Percentiles rank a stretch among this genome's conserved stretches.
Conservation (phyloP, 1,140 invertebrate species). For the Potamilus streckersoni region DNA sequence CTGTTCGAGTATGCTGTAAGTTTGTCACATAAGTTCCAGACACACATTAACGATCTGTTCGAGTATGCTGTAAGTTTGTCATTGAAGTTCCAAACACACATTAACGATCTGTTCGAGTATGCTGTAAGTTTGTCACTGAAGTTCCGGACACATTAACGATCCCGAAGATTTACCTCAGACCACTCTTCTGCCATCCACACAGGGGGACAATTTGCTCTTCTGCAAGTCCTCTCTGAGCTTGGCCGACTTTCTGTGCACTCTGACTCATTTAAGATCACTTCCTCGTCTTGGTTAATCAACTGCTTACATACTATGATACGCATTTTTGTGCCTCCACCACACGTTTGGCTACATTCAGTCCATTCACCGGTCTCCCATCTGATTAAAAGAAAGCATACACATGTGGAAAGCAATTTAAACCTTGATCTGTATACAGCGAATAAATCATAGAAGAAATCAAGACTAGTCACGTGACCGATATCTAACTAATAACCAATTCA, state of each 20-base stretch:
- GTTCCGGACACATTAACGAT: too few species aligned
- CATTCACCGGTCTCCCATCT: slow-evolving; percentile 58
- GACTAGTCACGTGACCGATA: not conserved
- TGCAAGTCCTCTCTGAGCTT: slow-evolving; percentile 72
- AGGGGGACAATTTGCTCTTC: slow-evolving; percentile 73
- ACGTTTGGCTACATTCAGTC: slow-evolving; percentile 52
- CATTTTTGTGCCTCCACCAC: slow-evolving; percentile 49
- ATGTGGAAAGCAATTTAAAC: not conserved
- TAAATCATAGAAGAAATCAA: not conserved
- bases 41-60: too few species aligned
- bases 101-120: too few species aligned
- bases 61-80: too few species aligned
- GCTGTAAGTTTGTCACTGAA: too few species aligned
- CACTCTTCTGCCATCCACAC: slow-evolving; percentile 78
- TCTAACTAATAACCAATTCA: not conserved
- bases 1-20: too few species aligned
- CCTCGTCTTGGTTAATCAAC: slow-evolving; percentile 51
- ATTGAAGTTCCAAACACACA: too few species aligned
- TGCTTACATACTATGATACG: slow-evolving; percentile 49
- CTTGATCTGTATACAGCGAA: not conserved
- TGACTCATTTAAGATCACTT: slow-evolving; percentile 49
- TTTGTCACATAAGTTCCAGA: too few species aligned
- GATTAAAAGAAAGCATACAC: not conserved
- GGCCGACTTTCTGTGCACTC: slow-evolving; percentile 70
- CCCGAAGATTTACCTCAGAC: slow-evolving; percentile 74